These are phyloP conservation scores for Clarias pachynema DNA, from an alignment of 2,797 vertebrate species.

Conservation along the genomic window DNA sequence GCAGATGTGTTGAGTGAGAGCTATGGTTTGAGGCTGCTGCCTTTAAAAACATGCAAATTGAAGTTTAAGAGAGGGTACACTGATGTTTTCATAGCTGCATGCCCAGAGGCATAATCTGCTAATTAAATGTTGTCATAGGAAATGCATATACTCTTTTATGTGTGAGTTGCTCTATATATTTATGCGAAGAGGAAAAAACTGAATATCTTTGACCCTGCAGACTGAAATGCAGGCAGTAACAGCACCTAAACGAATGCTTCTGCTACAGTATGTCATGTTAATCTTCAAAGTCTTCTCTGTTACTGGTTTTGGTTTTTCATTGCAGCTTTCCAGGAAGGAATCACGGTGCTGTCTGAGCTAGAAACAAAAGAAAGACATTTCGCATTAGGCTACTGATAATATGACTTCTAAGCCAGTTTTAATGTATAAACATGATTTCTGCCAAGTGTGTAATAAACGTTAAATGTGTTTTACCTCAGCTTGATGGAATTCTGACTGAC, in stretches of 20 bases:
- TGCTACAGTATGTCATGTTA: conserved; percentile 57
- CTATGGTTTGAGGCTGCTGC: conserved; percentile 51
- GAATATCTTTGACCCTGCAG: neutral
- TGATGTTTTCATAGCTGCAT: conserved; percentile 38
- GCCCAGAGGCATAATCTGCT: conserved; percentile 18
- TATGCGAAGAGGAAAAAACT: neutral
- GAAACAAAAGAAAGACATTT: conserved; percentile 3
- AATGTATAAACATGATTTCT: conserved; percentile 49
- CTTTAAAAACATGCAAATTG: conserved; percentile 36
- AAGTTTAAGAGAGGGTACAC: conserved; percentile 11
- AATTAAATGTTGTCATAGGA: conserved; percentile 40
- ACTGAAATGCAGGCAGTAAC: neutral
- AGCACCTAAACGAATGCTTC: neutral
- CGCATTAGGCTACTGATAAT: conserved; percentile 44
- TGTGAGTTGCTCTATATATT: conserved; percentile 2
- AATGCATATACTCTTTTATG: conserved; percentile 22
- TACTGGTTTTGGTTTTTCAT: neutral
- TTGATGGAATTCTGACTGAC: neutral
- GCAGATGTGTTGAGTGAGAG: conserved; percentile 53
- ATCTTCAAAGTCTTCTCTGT: conserved; percentile 66
- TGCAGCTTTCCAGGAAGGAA: neutral
- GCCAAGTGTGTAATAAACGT: conserved; percentile 47
- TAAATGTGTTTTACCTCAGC: conserved; percentile 7
- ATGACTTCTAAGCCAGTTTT: conserved; percentile 37
- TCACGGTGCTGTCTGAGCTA: neutral